Conservation (phyloP, 2,888 invertebrate genomes). For the Athripsodes cinereus region DNA sequence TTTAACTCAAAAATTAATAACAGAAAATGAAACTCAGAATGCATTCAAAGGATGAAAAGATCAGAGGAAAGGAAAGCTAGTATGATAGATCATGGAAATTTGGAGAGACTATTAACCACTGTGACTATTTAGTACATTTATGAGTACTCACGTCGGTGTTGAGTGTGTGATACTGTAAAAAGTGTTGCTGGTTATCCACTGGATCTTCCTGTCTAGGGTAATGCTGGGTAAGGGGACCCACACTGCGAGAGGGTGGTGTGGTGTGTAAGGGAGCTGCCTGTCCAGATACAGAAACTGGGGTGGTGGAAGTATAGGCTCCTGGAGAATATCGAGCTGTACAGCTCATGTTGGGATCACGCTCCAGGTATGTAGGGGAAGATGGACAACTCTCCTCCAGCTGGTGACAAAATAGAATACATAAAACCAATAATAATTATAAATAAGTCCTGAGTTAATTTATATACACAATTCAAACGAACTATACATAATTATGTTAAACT, state of each 20-base stretch:
- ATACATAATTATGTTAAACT: too few species aligned
- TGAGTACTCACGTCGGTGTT: background rate
- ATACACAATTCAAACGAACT: too few species aligned
- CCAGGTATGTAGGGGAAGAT: constrained; percentile 24
- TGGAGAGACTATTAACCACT: too few species aligned
- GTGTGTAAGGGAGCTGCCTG: constrained; percentile 33
- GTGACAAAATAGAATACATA: background rate
- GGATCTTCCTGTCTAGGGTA: background rate
- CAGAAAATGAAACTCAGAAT: too few species aligned
- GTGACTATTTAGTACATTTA: too few species aligned
- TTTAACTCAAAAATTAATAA: too few species aligned
- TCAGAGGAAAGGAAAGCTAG: too few species aligned
- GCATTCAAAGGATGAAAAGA: too few species aligned
- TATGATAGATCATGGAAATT: too few species aligned
- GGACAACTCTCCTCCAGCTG: constrained; percentile 25
- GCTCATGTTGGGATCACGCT: constrained; percentile 42
- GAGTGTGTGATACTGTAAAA: background rate
- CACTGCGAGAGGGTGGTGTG: constrained; percentile 6
- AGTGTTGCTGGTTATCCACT: background rate
- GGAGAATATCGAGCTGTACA: constrained; percentile 57
- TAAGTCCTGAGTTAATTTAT: too few species aligned
- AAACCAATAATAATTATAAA: background rate
- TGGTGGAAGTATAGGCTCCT: constrained; percentile 38
- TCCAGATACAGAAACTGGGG: constrained; percentile 38
- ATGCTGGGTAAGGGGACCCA: background rate